A percentile compares a stretch with the other conserved stretches of the same genome.
phyloP scores from a whole-genome alignment of 2,888 invertebrate genomes.

The Trachelus tabidus region DNA sequence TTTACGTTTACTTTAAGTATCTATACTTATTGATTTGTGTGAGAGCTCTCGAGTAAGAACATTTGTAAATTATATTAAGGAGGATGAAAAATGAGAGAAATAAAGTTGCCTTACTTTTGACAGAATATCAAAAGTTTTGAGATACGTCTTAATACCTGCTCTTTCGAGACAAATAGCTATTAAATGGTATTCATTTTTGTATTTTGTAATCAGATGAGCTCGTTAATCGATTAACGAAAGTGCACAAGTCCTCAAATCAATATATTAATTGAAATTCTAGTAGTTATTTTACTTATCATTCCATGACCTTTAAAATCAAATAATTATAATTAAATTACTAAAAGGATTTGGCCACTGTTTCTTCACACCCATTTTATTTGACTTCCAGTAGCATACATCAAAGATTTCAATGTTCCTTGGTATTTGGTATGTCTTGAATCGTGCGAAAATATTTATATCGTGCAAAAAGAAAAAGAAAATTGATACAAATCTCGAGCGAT shows the following conservation, averaged over 20 bases:
- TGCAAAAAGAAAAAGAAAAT: neutral
- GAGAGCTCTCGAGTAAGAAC: conserved; percentile 46
- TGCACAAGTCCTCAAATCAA: neutral
- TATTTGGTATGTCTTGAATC: neutral
- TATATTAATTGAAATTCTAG: neutral
- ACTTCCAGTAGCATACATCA: too few species aligned
- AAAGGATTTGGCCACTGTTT: neutral
- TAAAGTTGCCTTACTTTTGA: conserved; percentile 32
- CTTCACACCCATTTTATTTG: neutral
- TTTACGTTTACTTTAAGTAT: conserved; percentile 50
- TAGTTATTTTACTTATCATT: neutral
- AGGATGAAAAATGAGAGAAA: conserved; percentile 44
- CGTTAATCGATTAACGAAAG: neutral
- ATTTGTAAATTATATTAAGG: conserved; percentile 63
- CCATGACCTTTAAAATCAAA: neutral
- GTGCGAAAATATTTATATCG: neutral
- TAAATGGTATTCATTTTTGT: neutral
- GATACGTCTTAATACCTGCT: neutral
- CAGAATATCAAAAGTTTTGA: neutral
- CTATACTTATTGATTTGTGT: conserved; percentile 57
- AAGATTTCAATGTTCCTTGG: neutral
- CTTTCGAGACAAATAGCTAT: neutral
- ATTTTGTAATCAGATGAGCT: neutral
- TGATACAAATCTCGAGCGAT: neutral
- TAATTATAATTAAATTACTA: neutral